These are phyloP conservation scores for Acrobasis repandana DNA, from an alignment of 2,888 invertebrate species.

Conservation along the genomic window DNA sequence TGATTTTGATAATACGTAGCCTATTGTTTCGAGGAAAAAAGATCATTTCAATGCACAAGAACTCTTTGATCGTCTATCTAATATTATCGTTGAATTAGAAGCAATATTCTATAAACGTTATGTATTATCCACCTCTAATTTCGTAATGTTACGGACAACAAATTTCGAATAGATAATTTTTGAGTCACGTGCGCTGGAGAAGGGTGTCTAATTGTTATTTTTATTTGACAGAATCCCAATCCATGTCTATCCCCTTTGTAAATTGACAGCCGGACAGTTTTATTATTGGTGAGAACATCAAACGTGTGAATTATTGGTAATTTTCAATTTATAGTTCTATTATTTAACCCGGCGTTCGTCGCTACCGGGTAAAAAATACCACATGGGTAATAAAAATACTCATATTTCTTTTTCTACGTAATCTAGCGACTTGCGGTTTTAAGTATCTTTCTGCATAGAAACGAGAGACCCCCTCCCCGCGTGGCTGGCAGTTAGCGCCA, in stretches of 20 bases:
- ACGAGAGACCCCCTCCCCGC: too few species aligned
- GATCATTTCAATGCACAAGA: slow-evolving; percentile 7
- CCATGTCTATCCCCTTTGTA: slow-evolving; percentile 35
- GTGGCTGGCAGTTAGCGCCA: too few species aligned
- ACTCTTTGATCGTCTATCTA: not conserved
- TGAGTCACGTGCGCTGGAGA: slow-evolving; percentile 45
- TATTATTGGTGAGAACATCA: slow-evolving; percentile 23
- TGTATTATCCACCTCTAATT: slow-evolving; percentile 26
- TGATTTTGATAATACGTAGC: slow-evolving; percentile 40
- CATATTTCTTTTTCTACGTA: too few species aligned
- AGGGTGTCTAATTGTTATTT: slow-evolving; percentile 45
- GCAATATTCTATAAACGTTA: slow-evolving; percentile 24
- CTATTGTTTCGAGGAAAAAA: slow-evolving; percentile 37
- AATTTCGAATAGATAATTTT: slow-evolving; percentile 39
- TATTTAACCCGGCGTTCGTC: too few species aligned
- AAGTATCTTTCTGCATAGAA: too few species aligned
- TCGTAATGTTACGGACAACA: slow-evolving; percentile 30
- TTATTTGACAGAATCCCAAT: slow-evolving; percentile 37
- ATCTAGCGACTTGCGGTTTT: too few species aligned
- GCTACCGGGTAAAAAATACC: too few species aligned
- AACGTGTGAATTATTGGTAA: slow-evolving; percentile 17
- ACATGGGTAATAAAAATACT: too few species aligned
- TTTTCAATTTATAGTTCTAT: not conserved
- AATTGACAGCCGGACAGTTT: slow-evolving; percentile 30
- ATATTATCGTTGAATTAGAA: slow-evolving; percentile 12